These are phyloP conservation scores for Calycopis cecrops DNA, from an alignment of 1,140 invertebrate genomes.

Conservation along the genomic window DNA sequence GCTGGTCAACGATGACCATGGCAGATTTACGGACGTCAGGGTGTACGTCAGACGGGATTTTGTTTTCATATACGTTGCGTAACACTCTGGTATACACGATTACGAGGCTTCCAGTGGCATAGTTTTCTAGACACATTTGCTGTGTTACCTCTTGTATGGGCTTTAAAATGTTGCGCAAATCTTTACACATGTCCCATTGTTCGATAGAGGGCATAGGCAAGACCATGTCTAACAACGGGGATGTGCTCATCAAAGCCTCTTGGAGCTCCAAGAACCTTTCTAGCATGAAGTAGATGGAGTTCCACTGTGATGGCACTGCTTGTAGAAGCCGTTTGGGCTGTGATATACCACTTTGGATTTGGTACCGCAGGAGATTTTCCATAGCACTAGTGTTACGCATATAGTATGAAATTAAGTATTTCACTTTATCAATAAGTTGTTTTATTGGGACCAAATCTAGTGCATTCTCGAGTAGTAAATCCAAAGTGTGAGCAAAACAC, in stretches of 20 bases:
- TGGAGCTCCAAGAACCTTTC: conserved; percentile 19
- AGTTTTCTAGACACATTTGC: conserved; percentile 17
- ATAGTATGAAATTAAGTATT: conserved; percentile 19
- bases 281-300: conserved; percentile 20
- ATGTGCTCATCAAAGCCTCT: conserved; percentile 9
- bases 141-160: conserved; percentile 20
- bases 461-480: not conserved
- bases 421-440: conserved; percentile 18
- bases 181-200: conserved; percentile 18
- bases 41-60: conserved; percentile 15
- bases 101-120: conserved; percentile 17
- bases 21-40: conserved; percentile 14
- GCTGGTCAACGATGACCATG: conserved; percentile 10
- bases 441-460: conserved; percentile 3
- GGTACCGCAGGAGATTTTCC: conserved; percentile 19
- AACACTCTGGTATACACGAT: conserved; percentile 12
- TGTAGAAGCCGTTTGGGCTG: conserved; percentile 31
- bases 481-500: conserved; percentile 33
- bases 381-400: conserved; percentile 20
- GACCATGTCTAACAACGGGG: not conserved
- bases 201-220: conserved; percentile 6
- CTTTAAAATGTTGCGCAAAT: conserved; percentile 17
- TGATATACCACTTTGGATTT: conserved; percentile 25
- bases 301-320: conserved; percentile 21
- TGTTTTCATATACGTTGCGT: conserved; percentile 16